Percentiles rank a stretch among this genome's conserved stretches.
Conservation (phyloP, 2,797 vertebrate genomes). For the Aeoliscus strigatus region DNA sequence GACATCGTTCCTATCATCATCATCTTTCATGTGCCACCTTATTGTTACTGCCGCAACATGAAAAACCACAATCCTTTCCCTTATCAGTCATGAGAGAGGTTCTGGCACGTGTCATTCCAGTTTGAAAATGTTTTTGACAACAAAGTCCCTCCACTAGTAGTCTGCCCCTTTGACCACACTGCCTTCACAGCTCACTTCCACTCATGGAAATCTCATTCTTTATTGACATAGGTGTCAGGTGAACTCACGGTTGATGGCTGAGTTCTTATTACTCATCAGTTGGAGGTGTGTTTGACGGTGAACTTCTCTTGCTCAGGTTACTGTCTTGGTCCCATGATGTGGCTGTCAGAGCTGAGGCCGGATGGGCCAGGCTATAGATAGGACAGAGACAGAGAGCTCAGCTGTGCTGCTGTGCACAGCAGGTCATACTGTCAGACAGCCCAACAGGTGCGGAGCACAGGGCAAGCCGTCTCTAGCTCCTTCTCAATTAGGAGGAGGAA, state of each 20-base stretch:
- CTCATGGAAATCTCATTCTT: too few relatives aligned
- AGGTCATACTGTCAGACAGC: conserved; percentile 68
- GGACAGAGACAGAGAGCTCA: conserved; percentile 70
- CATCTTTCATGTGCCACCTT: too few relatives aligned
- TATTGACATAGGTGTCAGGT: conserved; percentile 7
- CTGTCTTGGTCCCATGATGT: conserved; percentile 39
- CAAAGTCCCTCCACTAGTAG: too few relatives aligned
- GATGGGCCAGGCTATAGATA: conserved; percentile 75
- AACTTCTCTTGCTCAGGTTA: conserved; percentile 52
- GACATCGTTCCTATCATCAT: too few relatives aligned
- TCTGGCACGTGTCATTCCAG: too few relatives aligned
- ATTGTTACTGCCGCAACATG: too few relatives aligned
- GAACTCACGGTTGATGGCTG: conserved; percentile 6
- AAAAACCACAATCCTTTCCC: too few relatives aligned
- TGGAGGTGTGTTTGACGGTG: conserved; percentile 51
- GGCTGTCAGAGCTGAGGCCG: conserved; percentile 34
- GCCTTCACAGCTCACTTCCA: too few relatives aligned
- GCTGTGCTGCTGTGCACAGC: conserved; percentile 68
- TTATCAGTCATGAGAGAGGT: too few relatives aligned
- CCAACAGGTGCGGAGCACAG: conserved; percentile 68
- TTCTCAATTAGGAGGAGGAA: conserved; percentile 9
- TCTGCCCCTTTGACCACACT: too few relatives aligned
- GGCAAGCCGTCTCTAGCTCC: conserved; percentile 24
- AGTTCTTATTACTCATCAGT: conserved; percentile 1
- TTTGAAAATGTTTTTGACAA: too few relatives aligned